A percentile compares a stretch with the other conserved stretches of the same genome.
phyloP scores from a whole-genome alignment of 2,113 vertebrate genomes.

The Tetrao urogallus region DNA sequence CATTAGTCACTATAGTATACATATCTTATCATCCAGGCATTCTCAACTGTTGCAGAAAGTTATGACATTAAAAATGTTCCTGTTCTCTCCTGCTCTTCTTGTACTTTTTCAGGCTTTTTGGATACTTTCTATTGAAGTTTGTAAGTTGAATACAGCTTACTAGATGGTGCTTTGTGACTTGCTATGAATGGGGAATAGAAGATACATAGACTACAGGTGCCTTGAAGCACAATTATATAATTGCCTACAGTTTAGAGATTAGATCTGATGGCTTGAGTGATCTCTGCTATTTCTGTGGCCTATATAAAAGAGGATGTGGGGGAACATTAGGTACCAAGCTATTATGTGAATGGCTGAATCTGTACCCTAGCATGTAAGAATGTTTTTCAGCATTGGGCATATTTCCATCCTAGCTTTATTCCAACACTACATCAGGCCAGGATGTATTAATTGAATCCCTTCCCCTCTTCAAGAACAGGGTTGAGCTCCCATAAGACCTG shows the following conservation, averaged over 20 bases:
- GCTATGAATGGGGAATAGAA: background rate
- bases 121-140: background rate
- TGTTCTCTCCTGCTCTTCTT: background rate
- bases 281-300: background rate
- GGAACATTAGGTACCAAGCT: background rate
- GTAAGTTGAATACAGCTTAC: background rate
- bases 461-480: background rate
- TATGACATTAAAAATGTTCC: background rate
- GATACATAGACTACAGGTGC: background rate
- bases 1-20: background rate
- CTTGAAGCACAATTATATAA: background rate
- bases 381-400: accelerated
- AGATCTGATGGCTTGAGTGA: background rate
- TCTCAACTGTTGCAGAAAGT: background rate
- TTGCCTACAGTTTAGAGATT: background rate
- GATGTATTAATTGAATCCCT: background rate
- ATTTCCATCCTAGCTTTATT: background rate
- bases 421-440: background rate
- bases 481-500: background rate
- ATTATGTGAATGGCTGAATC: background rate
- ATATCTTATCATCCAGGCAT: background rate
- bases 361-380: background rate
- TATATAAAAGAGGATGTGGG: background rate
- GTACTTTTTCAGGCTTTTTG: background rate
- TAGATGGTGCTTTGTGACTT: background rate